Percentiles rank a stretch among this genome's conserved stretches.
These are phyloP conservation scores for Cherax destructor DNA, from an alignment of 1,140 invertebrate species.

Conservation along the genomic window DNA sequence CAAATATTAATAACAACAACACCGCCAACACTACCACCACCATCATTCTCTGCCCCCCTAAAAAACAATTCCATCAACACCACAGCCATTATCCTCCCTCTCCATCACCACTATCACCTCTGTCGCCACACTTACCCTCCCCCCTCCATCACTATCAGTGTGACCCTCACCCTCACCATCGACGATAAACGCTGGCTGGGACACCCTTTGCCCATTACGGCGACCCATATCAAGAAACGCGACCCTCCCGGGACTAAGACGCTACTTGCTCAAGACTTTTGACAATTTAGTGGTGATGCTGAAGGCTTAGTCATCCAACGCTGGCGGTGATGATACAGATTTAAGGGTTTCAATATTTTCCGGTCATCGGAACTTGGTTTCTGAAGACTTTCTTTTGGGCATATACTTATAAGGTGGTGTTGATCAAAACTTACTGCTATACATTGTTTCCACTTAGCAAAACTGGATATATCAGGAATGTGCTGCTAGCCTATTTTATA, in stretches of 20 bases:
- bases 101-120: not conserved
- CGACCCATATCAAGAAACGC: not conserved
- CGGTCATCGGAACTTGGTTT: not conserved
- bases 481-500: too few species aligned
- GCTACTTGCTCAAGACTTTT: not conserved
- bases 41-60: not conserved
- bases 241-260: not conserved
- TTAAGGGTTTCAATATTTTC: not conserved
- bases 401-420: too few species aligned
- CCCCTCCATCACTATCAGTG: not conserved
- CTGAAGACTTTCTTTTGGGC: too few species aligned
- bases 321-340: not conserved
- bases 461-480: too few species aligned
- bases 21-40: not conserved
- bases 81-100: not conserved
- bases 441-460: too few species aligned
- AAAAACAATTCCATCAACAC: conserved; percentile 5
- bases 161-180: conserved; percentile 9
- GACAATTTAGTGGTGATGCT: not conserved
- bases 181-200: conserved; percentile 3
- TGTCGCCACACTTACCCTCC: not conserved
- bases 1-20: not conserved
- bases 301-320: not conserved
- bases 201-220: not conserved
- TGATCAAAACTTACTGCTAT: too few species aligned